Evolutionary conservation across 2,113 vertebrate genomes (phyloP).

Genomic region (Mobula hypostoma): DNA sequence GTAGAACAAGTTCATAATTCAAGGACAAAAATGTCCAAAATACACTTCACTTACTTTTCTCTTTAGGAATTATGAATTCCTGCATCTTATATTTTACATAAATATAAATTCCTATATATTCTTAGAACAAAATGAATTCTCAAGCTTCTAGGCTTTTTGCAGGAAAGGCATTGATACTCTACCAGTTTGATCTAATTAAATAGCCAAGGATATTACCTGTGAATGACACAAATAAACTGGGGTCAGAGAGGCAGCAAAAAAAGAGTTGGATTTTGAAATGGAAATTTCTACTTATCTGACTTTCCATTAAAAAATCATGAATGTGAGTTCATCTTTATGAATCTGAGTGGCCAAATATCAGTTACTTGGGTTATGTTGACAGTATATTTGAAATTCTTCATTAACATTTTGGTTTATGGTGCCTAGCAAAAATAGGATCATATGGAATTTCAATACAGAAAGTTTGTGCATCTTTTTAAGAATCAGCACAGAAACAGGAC

Average conservation of each 20-base stretch:
- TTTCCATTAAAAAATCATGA: background rate
- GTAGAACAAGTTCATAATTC: background rate
- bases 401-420: background rate
- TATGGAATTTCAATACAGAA: background rate
- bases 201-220: background rate
- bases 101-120: background rate
- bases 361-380: background rate
- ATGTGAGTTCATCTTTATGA: background rate
- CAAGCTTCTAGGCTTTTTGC: background rate
- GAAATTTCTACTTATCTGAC: background rate
- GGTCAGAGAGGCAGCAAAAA: background rate
- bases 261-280: background rate
- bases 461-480: background rate
- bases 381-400: background rate
- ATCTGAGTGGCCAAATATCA: background rate
- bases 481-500: too few relatives aligned
- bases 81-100: background rate
- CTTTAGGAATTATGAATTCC: background rate
- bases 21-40: background rate
- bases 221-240: background rate
- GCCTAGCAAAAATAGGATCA: background rate
- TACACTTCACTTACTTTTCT: background rate
- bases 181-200: background rate
- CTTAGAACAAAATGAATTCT: background rate
- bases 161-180: constrained; percentile 1